Evolutionary conservation across 1,140 invertebrate genomes (phyloP).

Genomic region (Drosophila virilis): DNA sequence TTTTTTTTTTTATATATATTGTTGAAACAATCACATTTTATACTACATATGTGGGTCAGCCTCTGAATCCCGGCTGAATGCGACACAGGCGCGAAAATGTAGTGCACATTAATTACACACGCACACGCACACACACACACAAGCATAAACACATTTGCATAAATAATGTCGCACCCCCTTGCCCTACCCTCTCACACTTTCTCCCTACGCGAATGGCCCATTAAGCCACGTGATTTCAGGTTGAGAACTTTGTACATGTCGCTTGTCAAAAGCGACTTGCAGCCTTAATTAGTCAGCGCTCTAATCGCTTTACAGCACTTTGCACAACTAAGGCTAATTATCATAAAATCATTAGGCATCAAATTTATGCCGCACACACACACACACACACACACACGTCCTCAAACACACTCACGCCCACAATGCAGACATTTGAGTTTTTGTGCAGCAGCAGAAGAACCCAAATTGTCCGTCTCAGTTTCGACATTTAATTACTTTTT

Average conservation of each 20-base stretch:
- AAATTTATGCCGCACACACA: constrained; percentile 64
- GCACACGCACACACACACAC: neutral
- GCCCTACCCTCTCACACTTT: neutral
- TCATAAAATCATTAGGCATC: constrained; percentile 80
- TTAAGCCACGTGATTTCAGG: constrained; percentile 10
- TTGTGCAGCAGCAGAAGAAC: constrained; percentile 27
- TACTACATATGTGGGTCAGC: constrained; percentile 12
- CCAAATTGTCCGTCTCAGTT: constrained; percentile 74
- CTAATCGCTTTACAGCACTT: constrained; percentile 75
- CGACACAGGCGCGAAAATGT: constrained; percentile 22
- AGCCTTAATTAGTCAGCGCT: constrained; percentile 73
- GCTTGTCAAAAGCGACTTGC: constrained; percentile 62
- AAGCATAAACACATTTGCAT: constrained; percentile 18
- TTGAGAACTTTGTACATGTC: constrained; percentile 44
- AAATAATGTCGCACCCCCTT: constrained; percentile 14
- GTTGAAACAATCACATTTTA: constrained; percentile 73
- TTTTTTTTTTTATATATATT: constrained; percentile 58
- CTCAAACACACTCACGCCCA: neutral
- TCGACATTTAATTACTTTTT: constrained; percentile 78
- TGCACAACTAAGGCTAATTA: constrained; percentile 73
- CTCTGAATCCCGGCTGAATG: neutral
- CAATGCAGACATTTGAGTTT: constrained; percentile 14
- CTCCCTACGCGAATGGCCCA: too few relatives aligned
- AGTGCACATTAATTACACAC: constrained; percentile 38
- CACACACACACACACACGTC: constrained; percentile 9